These are phyloP conservation scores for Podarcis raffonei DNA, from an alignment of 2,113 vertebrate genomes.

Conservation along the genomic window DNA sequence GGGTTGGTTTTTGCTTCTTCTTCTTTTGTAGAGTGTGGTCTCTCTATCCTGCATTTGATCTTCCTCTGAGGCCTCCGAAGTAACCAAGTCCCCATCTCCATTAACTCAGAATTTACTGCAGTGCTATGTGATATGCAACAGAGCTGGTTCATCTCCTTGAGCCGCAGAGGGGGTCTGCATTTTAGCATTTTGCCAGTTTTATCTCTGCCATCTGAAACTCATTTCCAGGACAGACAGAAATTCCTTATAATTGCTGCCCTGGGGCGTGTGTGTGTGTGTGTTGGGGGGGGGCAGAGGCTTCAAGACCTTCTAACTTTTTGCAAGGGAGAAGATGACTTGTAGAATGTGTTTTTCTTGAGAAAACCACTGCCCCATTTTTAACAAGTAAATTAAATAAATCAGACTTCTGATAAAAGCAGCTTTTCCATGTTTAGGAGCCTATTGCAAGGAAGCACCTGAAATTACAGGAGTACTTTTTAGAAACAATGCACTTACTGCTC, in stretches of 20 bases:
- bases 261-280: slow-evolving; percentile 44
- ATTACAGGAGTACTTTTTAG: not conserved
- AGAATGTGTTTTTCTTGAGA: slow-evolving; percentile 54
- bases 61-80: slow-evolving; percentile 64
- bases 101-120: slow-evolving; percentile 75
- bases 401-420: not conserved
- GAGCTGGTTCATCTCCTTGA: slow-evolving; percentile 72
- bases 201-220: slow-evolving; percentile 75
- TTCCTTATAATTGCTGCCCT: slow-evolving; percentile 67
- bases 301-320: slow-evolving; percentile 37
- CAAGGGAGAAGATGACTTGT: slow-evolving; percentile 44
- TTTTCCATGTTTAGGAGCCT: not conserved
- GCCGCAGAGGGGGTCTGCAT: slow-evolving; percentile 68
- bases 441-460: not conserved
- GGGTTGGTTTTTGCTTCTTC: too few species aligned
- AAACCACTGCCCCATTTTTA: slow-evolving; percentile 25
- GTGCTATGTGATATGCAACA: slow-evolving; percentile 80
- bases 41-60: slow-evolving; percentile 52
- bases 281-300: not conserved
- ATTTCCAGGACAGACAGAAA: slow-evolving; percentile 69
- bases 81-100: slow-evolving; percentile 69
- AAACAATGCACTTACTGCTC: not conserved
- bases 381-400: not conserved
- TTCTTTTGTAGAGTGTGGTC: slow-evolving; percentile 48
- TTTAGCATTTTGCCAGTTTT: slow-evolving; percentile 72